Conservation (phyloP, 2,797 vertebrate species). For the Cygnus olor region DNA sequence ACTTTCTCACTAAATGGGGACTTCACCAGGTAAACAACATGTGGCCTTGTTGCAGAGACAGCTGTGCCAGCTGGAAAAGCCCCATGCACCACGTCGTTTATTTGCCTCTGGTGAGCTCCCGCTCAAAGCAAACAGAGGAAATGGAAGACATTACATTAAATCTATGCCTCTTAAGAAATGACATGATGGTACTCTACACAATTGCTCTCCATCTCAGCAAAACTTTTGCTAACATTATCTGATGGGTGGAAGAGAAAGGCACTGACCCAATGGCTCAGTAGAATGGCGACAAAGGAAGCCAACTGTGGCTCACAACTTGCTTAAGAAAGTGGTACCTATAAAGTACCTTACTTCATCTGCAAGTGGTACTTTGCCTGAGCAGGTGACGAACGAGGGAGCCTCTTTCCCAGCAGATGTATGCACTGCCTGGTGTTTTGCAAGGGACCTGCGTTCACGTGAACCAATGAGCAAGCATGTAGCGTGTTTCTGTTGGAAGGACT, state of each 20-base stretch:
- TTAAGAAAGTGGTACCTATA: neutral
- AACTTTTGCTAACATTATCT: neutral
- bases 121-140: neutral
- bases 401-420: neutral
- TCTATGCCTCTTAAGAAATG: neutral
- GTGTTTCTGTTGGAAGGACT: neutral
- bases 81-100: neutral
- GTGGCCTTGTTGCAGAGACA: neutral
- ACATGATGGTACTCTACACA: neutral
- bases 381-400: rapidly evolving
- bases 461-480: rapidly evolving
- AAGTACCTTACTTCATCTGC: neutral
- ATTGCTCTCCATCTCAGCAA: neutral
- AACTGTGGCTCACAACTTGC: neutral
- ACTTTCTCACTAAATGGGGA: neutral
- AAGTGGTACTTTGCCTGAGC: neutral
- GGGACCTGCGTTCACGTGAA: rapidly evolving
- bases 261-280: neutral
- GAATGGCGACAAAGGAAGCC: neutral
- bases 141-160: neutral
- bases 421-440: neutral
- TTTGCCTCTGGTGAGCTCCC: neutral
- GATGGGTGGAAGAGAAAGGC: neutral
- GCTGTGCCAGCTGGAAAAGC: neutral
- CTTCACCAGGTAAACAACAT: neutral